Percentiles rank a stretch among this genome's conserved stretches.
phyloP scores from a whole-genome alignment of 2,888 invertebrate species.

The Perizoma flavofasciatum region DNA sequence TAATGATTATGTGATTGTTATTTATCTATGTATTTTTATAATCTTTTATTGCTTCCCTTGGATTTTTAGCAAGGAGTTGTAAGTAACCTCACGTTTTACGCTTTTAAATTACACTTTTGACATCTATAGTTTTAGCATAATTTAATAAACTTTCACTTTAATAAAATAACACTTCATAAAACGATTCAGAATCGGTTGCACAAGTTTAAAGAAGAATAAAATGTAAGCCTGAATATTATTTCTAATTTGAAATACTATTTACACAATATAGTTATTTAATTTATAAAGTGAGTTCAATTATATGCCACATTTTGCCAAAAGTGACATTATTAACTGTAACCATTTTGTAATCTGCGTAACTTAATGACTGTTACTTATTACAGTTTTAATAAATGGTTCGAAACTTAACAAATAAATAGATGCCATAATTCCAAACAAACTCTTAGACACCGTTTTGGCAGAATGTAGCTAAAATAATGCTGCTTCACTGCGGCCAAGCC shows the following conservation, averaged over 20 bases:
- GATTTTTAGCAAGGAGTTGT: slow-evolving; percentile 79
- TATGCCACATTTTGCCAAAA: slow-evolving; percentile 25
- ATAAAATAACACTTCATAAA: slow-evolving; percentile 15
- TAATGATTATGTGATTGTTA: background rate
- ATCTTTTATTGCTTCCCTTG: slow-evolving; percentile 73
- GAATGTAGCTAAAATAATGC: too few species aligned
- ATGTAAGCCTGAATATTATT: slow-evolving; percentile 22
- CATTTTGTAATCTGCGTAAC: too few species aligned
- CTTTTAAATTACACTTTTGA: slow-evolving; percentile 7
- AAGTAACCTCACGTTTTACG: slow-evolving; percentile 55
- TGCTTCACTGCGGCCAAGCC: too few species aligned
- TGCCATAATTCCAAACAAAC: too few species aligned
- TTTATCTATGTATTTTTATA: slow-evolving; percentile 39
- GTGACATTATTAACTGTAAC: background rate
- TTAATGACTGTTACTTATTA: too few species aligned
- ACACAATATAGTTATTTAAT: slow-evolving; percentile 29
- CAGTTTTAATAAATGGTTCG: too few species aligned
- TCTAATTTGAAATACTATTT: slow-evolving; percentile 38
- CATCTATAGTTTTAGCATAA: slow-evolving; percentile 12
- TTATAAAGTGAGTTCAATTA: slow-evolving; percentile 19
- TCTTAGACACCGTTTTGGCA: too few species aligned
- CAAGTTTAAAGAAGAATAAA: slow-evolving; percentile 10
- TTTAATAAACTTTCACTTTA: slow-evolving; percentile 19
- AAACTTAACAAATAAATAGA: too few species aligned
- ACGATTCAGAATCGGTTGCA: slow-evolving; percentile 14